Percentiles rank a stretch among this genome's conserved stretches.
phyloP scores from a whole-genome alignment of 2,113 vertebrate species.

The Dipodomys spectabilis region DNA sequence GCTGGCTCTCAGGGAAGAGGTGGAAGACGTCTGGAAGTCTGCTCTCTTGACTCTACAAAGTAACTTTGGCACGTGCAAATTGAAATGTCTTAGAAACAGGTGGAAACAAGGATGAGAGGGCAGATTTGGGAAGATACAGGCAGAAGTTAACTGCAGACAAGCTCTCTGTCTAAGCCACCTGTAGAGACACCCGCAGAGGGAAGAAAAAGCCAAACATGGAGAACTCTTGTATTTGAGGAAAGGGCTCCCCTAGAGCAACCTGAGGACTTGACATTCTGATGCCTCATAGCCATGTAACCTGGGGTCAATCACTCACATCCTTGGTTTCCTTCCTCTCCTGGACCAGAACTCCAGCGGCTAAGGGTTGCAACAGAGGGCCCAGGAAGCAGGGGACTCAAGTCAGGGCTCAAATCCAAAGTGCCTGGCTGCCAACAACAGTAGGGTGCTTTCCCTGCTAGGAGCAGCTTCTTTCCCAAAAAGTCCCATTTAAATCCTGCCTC shows the following conservation, averaged over 20 bases:
- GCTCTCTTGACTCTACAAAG: not conserved
- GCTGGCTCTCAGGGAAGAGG: too few species aligned
- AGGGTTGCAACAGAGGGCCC: not conserved
- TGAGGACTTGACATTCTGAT: not conserved
- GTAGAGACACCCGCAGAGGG: not conserved
- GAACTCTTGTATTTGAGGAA: not conserved
- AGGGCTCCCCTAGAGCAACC: not conserved
- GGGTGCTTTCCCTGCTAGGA: not conserved
- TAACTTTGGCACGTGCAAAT: not conserved
- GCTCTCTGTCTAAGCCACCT: not conserved
- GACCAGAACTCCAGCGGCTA: slow-evolving; percentile 14
- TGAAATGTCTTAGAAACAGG: not conserved
- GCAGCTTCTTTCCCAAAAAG: not conserved
- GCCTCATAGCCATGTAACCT: not conserved
- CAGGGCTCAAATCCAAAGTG: not conserved
- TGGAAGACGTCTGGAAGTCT: not conserved
- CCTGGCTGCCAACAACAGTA: not conserved
- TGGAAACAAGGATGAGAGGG: not conserved
- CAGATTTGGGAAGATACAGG: not conserved
- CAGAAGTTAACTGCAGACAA: not conserved
- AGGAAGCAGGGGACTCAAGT: slow-evolving; percentile 9
- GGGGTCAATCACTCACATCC: not conserved
- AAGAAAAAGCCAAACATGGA: not conserved
- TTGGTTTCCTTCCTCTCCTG: not conserved
- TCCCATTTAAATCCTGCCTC: not conserved